phyloP scores from a whole-genome alignment of 2,797 vertebrate genomes.

The Apodemus agrarius region DNA sequence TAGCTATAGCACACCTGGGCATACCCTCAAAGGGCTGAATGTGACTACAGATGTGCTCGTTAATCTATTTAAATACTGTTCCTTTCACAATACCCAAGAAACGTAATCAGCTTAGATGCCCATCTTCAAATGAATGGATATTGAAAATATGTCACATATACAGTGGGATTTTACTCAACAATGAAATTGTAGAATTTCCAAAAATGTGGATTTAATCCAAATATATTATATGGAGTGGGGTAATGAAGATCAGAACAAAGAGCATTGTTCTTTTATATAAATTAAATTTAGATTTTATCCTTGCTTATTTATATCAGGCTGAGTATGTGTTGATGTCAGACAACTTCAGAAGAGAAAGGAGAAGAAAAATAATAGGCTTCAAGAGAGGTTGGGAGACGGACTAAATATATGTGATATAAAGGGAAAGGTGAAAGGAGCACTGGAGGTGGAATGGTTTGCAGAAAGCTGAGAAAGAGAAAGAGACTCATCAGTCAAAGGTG shows the following conservation, averaged over 20 bases:
- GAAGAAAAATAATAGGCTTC: not conserved
- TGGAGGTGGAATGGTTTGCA: not conserved
- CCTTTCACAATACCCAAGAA: not conserved
- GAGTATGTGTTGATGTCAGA: not conserved
- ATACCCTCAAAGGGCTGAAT: not conserved
- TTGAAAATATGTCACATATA: not conserved
- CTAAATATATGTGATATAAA: not conserved
- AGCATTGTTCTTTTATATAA: not conserved
- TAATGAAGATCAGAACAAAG: not conserved
- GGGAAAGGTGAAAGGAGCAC: not conserved
- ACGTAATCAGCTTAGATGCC: not conserved
- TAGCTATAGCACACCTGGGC: not conserved
- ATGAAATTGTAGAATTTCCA: not conserved
- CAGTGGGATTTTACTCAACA: not conserved
- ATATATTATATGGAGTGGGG: not conserved
- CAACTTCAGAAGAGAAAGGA: not conserved
- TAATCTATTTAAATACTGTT: not conserved
- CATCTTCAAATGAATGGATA: not conserved
- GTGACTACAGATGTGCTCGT: not conserved
- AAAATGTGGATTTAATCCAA: not conserved
- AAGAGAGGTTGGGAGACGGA: not conserved
- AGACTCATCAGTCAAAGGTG: not conserved
- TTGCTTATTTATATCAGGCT: not conserved
- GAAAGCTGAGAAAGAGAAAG: not conserved
- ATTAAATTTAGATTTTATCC: not conserved